A percentile compares a stretch with the other conserved stretches of the same genome.
phyloP scores from a whole-genome alignment of 2,888 invertebrate species.

The Oligia strigilis region DNA sequence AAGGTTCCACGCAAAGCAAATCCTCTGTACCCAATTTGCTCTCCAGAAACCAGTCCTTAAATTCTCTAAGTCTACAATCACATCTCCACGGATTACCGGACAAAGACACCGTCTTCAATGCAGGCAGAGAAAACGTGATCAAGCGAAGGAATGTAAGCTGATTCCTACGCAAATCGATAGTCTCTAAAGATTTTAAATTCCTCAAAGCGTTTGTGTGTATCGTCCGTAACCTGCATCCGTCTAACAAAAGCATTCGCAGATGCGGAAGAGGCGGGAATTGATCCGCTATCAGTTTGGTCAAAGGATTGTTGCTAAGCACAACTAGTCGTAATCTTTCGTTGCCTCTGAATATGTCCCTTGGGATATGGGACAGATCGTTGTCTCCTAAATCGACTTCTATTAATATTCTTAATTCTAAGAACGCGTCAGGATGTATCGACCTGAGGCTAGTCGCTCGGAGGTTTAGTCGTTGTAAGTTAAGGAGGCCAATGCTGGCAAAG shows the following conservation, averaged over 20 bases:
- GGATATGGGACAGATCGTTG: conserved; percentile 94
- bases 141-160: conserved; percentile 92
- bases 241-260: conserved; percentile 94
- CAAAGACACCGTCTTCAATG: conserved; percentile 94
- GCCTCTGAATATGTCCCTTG: conserved; percentile 95
- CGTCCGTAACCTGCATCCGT: conserved; percentile 94
- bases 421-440: conserved; percentile 95
- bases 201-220: conserved; percentile 95
- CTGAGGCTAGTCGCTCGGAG: conserved; percentile 94
- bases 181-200: conserved; percentile 93
- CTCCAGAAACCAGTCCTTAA: conserved; percentile 95
- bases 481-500: conserved; percentile 94
- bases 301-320: conserved; percentile 95
- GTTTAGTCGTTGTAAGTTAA: conserved; percentile 96
- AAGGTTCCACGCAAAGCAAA: conserved; percentile 93
- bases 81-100: conserved; percentile 97
- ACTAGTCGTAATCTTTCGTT: conserved; percentile 95
- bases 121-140: conserved; percentile 92
- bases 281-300: conserved; percentile 93
- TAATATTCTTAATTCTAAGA: conserved; percentile 95
- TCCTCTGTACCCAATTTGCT: conserved; percentile 94
- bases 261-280: conserved; percentile 96
- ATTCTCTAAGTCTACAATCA: conserved; percentile 95
- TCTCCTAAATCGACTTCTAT: conserved; percentile 96
- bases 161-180: conserved; percentile 95